Evolutionary conservation across 2,797 vertebrate species (phyloP).

Genomic region (Xerus rutilus): DNA sequence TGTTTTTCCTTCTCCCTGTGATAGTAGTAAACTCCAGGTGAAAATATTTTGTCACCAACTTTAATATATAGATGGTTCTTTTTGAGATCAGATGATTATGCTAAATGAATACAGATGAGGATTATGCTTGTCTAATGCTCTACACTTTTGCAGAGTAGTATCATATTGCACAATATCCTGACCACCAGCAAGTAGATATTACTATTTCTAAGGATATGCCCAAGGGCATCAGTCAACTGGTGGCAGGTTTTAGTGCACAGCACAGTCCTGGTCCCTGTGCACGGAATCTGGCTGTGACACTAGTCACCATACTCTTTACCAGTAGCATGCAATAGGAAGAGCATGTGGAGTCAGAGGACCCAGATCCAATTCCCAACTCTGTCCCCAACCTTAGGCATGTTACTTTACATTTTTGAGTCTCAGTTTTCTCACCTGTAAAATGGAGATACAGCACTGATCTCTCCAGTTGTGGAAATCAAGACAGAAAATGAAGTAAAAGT

Average conservation of each 20-base stretch:
- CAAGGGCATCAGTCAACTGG: background rate
- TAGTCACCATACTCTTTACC: background rate
- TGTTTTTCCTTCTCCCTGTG: background rate
- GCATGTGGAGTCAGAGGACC: background rate
- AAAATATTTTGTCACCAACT: slow-evolving; percentile 30
- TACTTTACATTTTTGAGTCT: background rate
- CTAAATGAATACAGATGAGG: background rate
- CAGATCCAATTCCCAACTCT: background rate
- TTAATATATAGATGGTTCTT: slow-evolving; percentile 5
- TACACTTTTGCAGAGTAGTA: background rate
- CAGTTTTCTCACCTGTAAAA: slow-evolving; percentile 61
- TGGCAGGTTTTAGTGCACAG: background rate
- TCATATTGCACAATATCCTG: background rate
- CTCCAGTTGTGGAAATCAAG: background rate
- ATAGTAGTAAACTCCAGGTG: slow-evolving; percentile 28
- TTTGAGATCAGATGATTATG: background rate
- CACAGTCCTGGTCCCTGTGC: background rate
- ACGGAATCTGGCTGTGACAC: background rate
- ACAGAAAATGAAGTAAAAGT: background rate
- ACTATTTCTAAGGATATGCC: background rate
- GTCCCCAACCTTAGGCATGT: no score
- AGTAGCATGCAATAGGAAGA: background rate
- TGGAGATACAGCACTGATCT: background rate
- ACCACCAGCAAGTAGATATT: background rate
- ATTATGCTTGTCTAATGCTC: background rate